Conservation (phyloP, 1,140 invertebrate genomes). For the Neodiprion fabricii region DNA sequence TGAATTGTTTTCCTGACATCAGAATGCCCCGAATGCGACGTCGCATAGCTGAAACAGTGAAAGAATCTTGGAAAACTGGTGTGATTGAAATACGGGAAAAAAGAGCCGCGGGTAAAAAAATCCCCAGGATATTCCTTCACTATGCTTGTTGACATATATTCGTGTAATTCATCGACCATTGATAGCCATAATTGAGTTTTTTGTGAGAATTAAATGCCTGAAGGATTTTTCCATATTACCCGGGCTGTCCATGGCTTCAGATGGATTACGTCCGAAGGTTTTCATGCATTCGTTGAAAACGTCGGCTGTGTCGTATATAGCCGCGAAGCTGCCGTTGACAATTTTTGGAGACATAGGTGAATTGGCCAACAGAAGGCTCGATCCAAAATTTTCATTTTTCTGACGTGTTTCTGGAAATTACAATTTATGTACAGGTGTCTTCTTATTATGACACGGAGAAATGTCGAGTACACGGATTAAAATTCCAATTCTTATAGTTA, state of each 20-base stretch:
- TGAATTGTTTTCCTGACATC: slow-evolving; percentile 89
- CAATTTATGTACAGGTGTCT: too few relatives aligned
- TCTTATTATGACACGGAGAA: too few relatives aligned
- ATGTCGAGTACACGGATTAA: slow-evolving; percentile 19
- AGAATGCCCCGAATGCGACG: slow-evolving; percentile 85
- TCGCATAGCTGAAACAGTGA: slow-evolving; percentile 69
- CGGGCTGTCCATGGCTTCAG: slow-evolving; percentile 78
- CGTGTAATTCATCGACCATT: too few relatives aligned
- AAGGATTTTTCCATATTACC: slow-evolving; percentile 61
- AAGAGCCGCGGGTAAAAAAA: not conserved
- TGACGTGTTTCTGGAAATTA: slow-evolving; percentile 75
- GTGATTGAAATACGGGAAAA: too few relatives aligned
- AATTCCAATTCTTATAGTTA: slow-evolving; percentile 14
- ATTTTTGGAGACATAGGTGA: slow-evolving; percentile 97
- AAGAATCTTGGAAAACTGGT: not conserved
- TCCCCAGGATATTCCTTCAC: slow-evolving; percentile 9
- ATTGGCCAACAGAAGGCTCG: slow-evolving; percentile 90
- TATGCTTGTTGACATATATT: not conserved
- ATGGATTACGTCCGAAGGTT: slow-evolving; percentile 71
- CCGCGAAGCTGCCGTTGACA: slow-evolving; percentile 95
- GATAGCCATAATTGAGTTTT: too few relatives aligned
- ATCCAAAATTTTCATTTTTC: slow-evolving; percentile 87
- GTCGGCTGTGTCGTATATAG: slow-evolving; percentile 90
- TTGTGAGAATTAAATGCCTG: too few relatives aligned
- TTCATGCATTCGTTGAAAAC: slow-evolving; percentile 80